Evolutionary conservation across 2,797 vertebrate genomes (phyloP).

Genomic region (Falco novaeseelandiae): DNA sequence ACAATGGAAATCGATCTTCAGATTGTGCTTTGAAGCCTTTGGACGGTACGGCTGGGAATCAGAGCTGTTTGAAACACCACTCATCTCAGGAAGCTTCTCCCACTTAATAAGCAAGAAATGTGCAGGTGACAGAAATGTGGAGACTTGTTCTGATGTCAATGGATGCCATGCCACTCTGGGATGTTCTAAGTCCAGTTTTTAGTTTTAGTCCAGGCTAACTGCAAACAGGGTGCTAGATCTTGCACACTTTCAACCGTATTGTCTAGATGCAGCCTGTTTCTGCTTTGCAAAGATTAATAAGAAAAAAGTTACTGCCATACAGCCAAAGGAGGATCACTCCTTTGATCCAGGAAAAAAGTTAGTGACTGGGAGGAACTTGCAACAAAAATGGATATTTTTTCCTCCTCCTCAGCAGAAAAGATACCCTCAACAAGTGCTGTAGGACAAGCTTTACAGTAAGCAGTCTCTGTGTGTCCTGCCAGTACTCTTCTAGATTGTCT

Average conservation of each 20-base stretch:
- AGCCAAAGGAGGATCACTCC: background rate
- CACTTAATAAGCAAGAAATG: background rate
- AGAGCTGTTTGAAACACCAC: background rate
- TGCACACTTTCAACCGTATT: background rate
- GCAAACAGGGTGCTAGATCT: background rate
- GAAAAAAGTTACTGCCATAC: background rate
- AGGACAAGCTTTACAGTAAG: background rate
- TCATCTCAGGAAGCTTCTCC: background rate
- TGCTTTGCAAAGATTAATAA: background rate
- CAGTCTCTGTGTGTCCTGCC: background rate
- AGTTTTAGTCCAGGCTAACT: background rate
- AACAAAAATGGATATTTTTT: background rate
- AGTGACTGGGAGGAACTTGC: background rate
- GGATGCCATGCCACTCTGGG: background rate
- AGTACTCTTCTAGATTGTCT: background rate
- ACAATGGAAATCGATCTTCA: background rate
- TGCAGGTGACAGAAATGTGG: background rate
- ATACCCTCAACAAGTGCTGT: background rate
- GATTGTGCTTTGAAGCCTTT: background rate
- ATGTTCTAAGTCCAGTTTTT: background rate
- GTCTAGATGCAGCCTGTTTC: background rate
- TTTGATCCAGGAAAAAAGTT: background rate
- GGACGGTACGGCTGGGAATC: background rate
- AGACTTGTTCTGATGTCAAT: background rate
- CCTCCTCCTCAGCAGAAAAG: background rate